Percentiles rank a stretch among this genome's conserved stretches.
Evolutionary conservation across 2,113 vertebrate species (phyloP).

Genomic region (Dasyurus viverrinus): DNA sequence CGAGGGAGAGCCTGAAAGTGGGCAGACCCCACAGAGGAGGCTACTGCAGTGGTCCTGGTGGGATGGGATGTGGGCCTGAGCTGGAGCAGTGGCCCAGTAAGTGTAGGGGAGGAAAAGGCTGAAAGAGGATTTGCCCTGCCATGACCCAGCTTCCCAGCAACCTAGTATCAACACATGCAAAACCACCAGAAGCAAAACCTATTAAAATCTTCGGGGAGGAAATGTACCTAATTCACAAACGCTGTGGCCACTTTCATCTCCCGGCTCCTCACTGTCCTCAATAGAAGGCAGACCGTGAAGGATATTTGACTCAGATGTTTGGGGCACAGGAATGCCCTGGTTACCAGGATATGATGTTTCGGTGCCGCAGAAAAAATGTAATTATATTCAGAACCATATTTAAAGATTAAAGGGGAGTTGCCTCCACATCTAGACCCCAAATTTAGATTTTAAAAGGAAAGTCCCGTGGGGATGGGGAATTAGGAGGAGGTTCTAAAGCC

Average conservation of each 20-base stretch:
- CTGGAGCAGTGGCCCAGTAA: neutral
- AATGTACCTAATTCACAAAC: constrained; percentile 78
- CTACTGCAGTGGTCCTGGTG: neutral
- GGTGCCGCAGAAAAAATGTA: constrained; percentile 75
- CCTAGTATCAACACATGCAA: constrained; percentile 63
- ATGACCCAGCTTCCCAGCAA: constrained; percentile 30
- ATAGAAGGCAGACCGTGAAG: constrained; percentile 77
- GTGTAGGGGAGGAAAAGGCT: neutral
- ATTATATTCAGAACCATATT: constrained; percentile 79
- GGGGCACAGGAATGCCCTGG: constrained; percentile 57
- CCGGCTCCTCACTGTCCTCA: constrained; percentile 71
- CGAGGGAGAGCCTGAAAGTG: neutral
- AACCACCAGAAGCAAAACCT: constrained; percentile 77
- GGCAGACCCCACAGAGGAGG: neutral
- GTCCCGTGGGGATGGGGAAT: constrained; percentile 24
- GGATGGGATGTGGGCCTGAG: neutral
- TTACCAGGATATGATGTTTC: constrained; percentile 78
- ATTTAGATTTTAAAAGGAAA: constrained; percentile 78
- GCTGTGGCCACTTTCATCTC: constrained; percentile 79
- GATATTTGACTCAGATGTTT: constrained; percentile 79
- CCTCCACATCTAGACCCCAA: constrained; percentile 75
- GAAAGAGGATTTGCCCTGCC: neutral
- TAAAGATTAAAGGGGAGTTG: constrained; percentile 78
- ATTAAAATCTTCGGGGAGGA: constrained; percentile 67
- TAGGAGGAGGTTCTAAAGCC: constrained; percentile 16